phyloP scores from a whole-genome alignment of 92 coral and sea anemone species.

The Porites evermanni region DNA sequence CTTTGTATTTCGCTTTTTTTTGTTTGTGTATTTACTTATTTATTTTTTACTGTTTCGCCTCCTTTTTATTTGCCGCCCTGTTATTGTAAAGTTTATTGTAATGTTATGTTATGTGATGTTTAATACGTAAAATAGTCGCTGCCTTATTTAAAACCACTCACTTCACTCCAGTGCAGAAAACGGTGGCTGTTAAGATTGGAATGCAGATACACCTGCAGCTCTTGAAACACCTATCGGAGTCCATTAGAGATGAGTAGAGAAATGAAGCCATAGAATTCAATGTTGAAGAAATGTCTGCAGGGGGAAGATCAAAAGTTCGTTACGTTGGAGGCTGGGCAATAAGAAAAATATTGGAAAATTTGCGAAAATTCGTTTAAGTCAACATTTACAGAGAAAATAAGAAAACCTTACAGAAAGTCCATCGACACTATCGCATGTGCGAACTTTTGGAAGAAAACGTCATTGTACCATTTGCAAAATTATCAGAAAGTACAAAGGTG shows the following conservation, averaged over 20 bases:
- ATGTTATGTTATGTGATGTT: too few species aligned
- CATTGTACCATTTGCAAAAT: conserved; percentile 17
- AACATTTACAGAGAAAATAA: not conserved
- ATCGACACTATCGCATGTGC: not conserved
- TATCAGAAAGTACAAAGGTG: not conserved
- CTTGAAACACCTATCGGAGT: not conserved
- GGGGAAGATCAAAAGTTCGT: not conserved
- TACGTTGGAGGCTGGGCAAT: not conserved
- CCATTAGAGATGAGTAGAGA: not conserved
- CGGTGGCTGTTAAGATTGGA: conserved; percentile 3
- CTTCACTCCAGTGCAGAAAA: not conserved
- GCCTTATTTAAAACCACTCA: not conserved
- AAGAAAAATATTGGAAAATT: not conserved
- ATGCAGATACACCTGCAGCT: not conserved
- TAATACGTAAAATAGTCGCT: not conserved
- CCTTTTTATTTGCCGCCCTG: too few species aligned
- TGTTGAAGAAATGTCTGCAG: not conserved
- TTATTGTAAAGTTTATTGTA: too few species aligned
- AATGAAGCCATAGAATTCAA: not conserved
- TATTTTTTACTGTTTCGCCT: too few species aligned
- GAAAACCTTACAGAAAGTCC: not conserved
- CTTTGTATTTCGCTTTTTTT: too few species aligned
- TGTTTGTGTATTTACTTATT: too few species aligned
- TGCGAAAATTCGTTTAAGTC: not conserved
- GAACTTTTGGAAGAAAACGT: conserved; percentile 36